Evolutionary conservation across 2,888 invertebrate genomes (phyloP).

Genomic region (Gryllus longicercus): DNA sequence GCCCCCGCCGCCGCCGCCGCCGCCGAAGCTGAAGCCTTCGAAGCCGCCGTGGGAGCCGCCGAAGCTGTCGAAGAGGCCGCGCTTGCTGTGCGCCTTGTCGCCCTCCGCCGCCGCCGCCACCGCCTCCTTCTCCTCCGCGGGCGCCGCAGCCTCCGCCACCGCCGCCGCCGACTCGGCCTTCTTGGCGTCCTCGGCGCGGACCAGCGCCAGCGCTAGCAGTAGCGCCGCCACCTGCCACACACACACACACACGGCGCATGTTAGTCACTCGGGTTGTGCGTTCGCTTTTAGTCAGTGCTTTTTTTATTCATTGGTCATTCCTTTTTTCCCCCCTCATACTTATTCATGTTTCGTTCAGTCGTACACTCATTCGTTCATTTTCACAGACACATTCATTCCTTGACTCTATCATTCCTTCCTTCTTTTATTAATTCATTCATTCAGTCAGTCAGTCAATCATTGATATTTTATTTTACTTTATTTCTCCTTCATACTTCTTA

Average conservation of each 20-base stretch:
- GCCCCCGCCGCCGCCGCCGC: conserved; percentile 25
- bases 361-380: no score
- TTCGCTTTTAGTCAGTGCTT: no score
- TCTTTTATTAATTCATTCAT: no score
- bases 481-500: no score
- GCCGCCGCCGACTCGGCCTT: not conserved
- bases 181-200: not conserved
- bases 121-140: not conserved
- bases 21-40: conserved; percentile 27
- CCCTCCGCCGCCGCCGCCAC: not conserved
- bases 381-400: no score
- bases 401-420: no score
- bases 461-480: no score
- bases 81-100: not conserved
- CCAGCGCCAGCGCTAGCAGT: not conserved
- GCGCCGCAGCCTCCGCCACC: not conserved
- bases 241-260: not conserved
- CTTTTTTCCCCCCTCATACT: no score
- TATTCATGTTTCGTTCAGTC: no score
- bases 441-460: no score
- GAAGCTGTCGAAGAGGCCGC: conserved; percentile 8
- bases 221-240: not conserved
- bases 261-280: no score
- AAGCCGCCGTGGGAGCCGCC: not conserved
- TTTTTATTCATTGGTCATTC: no score